A percentile compares a stretch with the other conserved stretches of the same genome.
These are phyloP conservation scores for Bimastos eiseni DNA, from an alignment of 2,888 invertebrate genomes.

Conservation along the genomic window DNA sequence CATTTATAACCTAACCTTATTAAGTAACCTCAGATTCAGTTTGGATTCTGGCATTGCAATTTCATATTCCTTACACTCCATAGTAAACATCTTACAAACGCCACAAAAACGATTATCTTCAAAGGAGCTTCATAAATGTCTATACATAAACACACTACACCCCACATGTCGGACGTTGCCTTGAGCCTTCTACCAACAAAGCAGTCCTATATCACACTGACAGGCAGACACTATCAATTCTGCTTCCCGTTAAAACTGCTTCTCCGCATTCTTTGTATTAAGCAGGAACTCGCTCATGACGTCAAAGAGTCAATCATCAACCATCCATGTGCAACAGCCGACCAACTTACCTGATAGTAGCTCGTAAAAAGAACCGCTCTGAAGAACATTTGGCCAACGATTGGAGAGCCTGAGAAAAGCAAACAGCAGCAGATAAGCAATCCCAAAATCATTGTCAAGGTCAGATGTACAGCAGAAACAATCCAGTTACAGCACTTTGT, in stretches of 20 bases:
- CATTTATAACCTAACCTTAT: background rate
- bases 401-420: constrained; percentile 42
- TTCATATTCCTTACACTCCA: no score
- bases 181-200: background rate
- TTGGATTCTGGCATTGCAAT: no score
- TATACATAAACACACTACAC: background rate
- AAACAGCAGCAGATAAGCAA: background rate
- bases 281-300: background rate
- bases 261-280: background rate
- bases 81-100: no score
- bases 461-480: background rate
- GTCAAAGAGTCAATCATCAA: background rate
- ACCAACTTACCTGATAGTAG: constrained; percentile 43
- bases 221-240: background rate
- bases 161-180: background rate
- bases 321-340: background rate
- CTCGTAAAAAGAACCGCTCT: constrained; percentile 44
- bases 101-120: no score
- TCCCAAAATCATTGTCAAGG: background rate
- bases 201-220: background rate
- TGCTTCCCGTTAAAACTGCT: background rate
- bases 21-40: no score
- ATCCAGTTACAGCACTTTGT: background rate
- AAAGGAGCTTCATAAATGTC: background rate
- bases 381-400: constrained; percentile 47